Evolutionary conservation across 2,888 invertebrate species (phyloP), one percentile per base, ranked within the genome.

Genomic region (Conistra vaccinii): DNA sequence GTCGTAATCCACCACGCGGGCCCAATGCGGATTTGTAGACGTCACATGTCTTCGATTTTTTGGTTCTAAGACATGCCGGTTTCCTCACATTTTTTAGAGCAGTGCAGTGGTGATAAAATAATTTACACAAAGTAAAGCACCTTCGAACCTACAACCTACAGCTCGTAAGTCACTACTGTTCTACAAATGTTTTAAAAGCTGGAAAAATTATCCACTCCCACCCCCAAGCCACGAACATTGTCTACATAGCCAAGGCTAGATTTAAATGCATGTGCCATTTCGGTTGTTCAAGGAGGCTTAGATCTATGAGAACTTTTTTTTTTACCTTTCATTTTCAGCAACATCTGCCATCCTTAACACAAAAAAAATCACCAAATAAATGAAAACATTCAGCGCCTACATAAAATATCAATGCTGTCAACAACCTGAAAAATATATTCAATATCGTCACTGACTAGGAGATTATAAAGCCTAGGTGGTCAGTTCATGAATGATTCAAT

Each of bases 401-500:
- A 87, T 88, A 79, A 87, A 80, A 82, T 87, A 82, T 83, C 10
- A 87, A 79, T 84, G 17, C 73, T 65, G 87, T 88, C 91, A 92
- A 91, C 78, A 90, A 90, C 92, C 93, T 80, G 63, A 80, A 88
- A 55, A 91, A 90, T 45, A 61, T 85, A 93, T 93, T 88, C 93
- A 60, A 72, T 61, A 78, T 86, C 91, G 91, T 92, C 91, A 90
- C 73, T 74, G 77, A 76, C 86, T 88, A 88, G 88, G 84, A 81
- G 72, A 58, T 79, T 70, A 73, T 81, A 29, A 62, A 73, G 67
- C 85, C 85, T 88, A 87, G 76, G 66, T 23, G 73, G 2, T 61
- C 26, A 72, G 73, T 2, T 61, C 32, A 76, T 80, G 78, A 83
- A 86, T 76, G 6, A 86, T 86, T 75, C 69, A 84, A n/a, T 61